phyloP scores from a whole-genome alignment of 2,888 invertebrate genomes.

The Muscina levida region DNA sequence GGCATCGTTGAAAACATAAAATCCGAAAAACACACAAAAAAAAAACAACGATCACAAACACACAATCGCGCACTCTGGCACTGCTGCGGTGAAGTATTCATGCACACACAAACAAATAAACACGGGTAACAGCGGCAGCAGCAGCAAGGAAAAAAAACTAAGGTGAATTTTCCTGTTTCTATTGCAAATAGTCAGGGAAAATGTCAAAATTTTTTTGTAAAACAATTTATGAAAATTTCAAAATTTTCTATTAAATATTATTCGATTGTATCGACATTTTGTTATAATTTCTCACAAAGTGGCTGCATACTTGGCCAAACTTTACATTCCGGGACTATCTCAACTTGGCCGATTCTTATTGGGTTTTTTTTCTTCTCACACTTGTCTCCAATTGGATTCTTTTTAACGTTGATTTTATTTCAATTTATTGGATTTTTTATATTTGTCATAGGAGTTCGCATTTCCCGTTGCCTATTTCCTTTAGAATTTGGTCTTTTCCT shows the following conservation, averaged over 20 bases:
- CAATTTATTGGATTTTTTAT: background rate
- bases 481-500: no score
- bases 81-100: background rate
- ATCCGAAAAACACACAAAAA: background rate
- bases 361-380: background rate
- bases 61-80: no score
- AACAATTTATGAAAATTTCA: no score
- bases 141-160: constrained; percentile 12
- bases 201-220: background rate
- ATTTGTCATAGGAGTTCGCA: no score
- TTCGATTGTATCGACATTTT: no score
- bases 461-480: no score
- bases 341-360: background rate
- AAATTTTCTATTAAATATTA: no score
- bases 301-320: no score
- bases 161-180: constrained; percentile 43
- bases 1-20: constrained; percentile 12
- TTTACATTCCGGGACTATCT: background rate
- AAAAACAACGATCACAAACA: constrained; percentile 3
- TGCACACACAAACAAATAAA: constrained; percentile 6
- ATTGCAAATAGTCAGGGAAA: background rate
- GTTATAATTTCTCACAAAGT: no score
- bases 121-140: no score
- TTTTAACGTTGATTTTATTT: background rate
- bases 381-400: background rate